phyloP scores from a whole-genome alignment of 1,140 invertebrate genomes.

The Papilio aristodemus region DNA sequence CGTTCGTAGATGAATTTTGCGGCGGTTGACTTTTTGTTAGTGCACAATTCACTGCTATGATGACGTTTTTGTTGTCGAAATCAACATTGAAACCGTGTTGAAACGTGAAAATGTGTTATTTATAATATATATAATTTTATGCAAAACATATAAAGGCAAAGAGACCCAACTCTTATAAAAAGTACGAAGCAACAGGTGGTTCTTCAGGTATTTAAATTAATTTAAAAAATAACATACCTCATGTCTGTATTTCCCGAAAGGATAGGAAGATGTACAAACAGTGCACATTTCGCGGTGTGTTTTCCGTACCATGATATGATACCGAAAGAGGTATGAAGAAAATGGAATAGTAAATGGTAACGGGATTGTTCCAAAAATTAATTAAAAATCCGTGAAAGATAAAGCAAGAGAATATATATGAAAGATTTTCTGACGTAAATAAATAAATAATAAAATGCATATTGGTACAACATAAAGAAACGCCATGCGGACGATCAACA shows the following conservation, averaged over 20 bases:
- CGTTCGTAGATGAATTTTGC: slow-evolving; percentile 17
- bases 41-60: slow-evolving; percentile 24
- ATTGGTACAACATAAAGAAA: slow-evolving; percentile 25
- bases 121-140: background rate
- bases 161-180: too few species aligned
- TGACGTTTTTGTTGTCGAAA: background rate
- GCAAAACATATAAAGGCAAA: background rate
- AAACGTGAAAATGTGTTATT: background rate
- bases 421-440: background rate
- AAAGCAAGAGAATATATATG: background rate
- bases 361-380: too few species aligned
- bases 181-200: too few species aligned
- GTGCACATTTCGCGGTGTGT: too few species aligned
- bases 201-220: too few species aligned
- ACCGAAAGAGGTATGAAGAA: too few species aligned
- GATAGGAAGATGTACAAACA: too few species aligned
- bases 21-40: slow-evolving; percentile 35
- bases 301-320: too few species aligned
- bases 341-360: too few species aligned
- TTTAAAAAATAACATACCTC: too few species aligned
- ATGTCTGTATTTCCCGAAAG: too few species aligned
- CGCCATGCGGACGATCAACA: slow-evolving; percentile 23
- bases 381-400: too few species aligned
- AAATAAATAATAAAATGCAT: slow-evolving; percentile 30
- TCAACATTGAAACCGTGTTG: background rate